Base-by-base conservation (phyloP, 2,113 vertebrate species). In the Prunella fulvescens region DNA sequence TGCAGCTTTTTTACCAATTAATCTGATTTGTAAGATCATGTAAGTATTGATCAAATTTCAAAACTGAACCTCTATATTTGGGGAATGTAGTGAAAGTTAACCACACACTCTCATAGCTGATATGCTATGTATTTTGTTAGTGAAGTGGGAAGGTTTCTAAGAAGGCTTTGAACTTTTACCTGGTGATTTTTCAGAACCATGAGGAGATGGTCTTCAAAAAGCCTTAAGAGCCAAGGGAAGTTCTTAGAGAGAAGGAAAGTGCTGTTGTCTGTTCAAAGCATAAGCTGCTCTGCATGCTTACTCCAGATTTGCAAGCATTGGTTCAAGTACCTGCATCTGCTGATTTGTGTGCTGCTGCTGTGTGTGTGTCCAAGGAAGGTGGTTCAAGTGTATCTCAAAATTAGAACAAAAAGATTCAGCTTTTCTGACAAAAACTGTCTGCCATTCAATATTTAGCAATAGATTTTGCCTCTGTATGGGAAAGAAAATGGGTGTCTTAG, bases 21-120 rank as follows among this genome's bases (percentile, higher is more conserved):
- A 76, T 92, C 92, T 95, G 39, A 83, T 87, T 79, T 86, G 31
- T 74, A 86, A 94, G 67, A 80, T 82, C 54, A 45, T 80, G 81
- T 91, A 87, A 94, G 87, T 97, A 96, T 93, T 92, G 95, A 97
- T 97, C 79, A 90, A 23, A 96, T 95, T 96, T 96, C 81, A 79
- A 72, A 96, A 93, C 35, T 69, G 71, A 95, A 78, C 92, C 77
- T 96, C 66, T 91, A 48, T 84, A 53, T 92, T 96, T 94, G 94
- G 91, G 81, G 81, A 93, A 70, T 37, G n/a, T 78, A 80, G 72
- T 86, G 76, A 87, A 96, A 96, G 85, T 92, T 77, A 95, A 96
- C 84, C 33, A 35, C 33, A 91, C 87, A 69, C 79, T 93, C 69
- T 94, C 82, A 67, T 77, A 95, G 88, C 62, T 94, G 74, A 92